Conservation (phyloP, 2,113 vertebrate genomes). For the Platichthys flesus region DNA sequence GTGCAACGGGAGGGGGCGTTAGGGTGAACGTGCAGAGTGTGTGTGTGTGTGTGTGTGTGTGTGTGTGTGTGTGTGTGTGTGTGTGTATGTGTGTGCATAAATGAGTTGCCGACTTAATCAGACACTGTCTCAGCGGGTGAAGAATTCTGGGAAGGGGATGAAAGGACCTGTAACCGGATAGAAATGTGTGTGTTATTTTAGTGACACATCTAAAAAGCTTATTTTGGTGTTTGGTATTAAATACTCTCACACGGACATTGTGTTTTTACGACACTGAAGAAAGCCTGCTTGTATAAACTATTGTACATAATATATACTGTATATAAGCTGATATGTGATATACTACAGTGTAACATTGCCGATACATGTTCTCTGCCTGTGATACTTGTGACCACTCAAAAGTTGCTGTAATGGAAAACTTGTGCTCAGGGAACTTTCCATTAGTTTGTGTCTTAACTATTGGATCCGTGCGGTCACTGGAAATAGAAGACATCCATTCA, state of each 20-base stretch:
- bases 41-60: neutral
- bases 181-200: neutral
- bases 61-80: neutral
- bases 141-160: constrained; percentile 1
- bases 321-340: neutral
- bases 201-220: neutral
- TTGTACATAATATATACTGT: neutral
- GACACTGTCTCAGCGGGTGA: constrained; percentile 16
- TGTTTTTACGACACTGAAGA: no score
- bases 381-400: constrained; percentile 19
- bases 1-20: neutral
- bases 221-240: neutral
- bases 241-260: no score
- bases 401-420: constrained; percentile 58
- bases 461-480: constrained; percentile 44
- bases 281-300: neutral
- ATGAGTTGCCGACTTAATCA: constrained; percentile 23
- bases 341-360: neutral
- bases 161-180: constrained; percentile 3
- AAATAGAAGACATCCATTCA: constrained; percentile 63
- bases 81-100: neutral
- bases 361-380: neutral
- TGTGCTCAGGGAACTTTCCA: constrained; percentile 60
- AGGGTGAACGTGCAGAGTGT: neutral
- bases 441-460: constrained; percentile 51